Evolutionary conservation across 2,113 vertebrate genomes (phyloP).

Genomic region (Myotis brandtii): DNA sequence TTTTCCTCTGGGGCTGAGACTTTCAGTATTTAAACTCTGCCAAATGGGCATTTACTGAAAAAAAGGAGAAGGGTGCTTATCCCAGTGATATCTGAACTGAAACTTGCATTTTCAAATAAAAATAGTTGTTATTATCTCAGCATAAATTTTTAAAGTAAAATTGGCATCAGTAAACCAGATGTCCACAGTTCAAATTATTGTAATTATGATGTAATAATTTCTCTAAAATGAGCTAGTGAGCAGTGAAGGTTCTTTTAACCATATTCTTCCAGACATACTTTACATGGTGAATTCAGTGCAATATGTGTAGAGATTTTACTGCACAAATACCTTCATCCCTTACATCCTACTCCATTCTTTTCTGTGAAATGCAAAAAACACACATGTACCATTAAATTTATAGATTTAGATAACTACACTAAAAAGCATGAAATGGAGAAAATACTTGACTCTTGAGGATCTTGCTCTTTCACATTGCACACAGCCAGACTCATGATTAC

Average conservation of each 20-base stretch:
- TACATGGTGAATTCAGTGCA: background rate
- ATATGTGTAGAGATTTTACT: background rate
- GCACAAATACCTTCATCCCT: background rate
- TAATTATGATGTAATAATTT: slow-evolving; percentile 53
- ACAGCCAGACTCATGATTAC: slow-evolving; percentile 29
- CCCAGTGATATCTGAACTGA: background rate
- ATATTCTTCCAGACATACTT: background rate
- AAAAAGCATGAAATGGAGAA: slow-evolving; percentile 54
- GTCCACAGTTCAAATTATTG: slow-evolving; percentile 43
- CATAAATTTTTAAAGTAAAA: slow-evolving; percentile 48
- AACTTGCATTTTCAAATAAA: slow-evolving; percentile 62
- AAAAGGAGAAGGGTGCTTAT: background rate
- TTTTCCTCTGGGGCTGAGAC: slow-evolving; percentile 37
- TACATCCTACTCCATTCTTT: slow-evolving; percentile 11
- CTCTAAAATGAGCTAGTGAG: slow-evolving; percentile 2
- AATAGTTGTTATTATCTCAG: slow-evolving; percentile 10
- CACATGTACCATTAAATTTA: slow-evolving; percentile 62
- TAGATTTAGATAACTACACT: slow-evolving; percentile 66
- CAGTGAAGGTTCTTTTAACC: background rate
- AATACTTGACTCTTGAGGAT: slow-evolving; percentile 30
- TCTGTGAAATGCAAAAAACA: slow-evolving; percentile 59
- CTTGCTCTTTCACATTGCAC: background rate
- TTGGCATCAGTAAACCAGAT: background rate
- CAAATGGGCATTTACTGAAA: slow-evolving; percentile 23
- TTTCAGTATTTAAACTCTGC: slow-evolving; percentile 51